Evolutionary conservation across 2,113 vertebrate genomes (phyloP).

Genomic region (Hemicordylus capensis): DNA sequence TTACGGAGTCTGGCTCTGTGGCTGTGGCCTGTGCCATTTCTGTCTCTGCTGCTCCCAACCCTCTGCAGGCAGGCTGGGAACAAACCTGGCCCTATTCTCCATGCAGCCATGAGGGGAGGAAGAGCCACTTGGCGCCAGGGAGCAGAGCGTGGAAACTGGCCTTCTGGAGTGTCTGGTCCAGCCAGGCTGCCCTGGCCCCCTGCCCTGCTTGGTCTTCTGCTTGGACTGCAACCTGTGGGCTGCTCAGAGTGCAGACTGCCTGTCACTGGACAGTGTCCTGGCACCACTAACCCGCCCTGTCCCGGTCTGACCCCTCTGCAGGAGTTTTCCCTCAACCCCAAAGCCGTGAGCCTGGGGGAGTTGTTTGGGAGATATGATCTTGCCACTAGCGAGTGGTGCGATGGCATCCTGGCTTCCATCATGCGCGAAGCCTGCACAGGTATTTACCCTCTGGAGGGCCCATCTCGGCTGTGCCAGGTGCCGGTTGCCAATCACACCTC

Average conservation of each 20-base stretch:
- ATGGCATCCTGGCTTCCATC: slow-evolving; percentile 22
- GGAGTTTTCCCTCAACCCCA: slow-evolving; percentile 88
- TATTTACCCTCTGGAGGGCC: not conserved
- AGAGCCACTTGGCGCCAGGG: too few species aligned
- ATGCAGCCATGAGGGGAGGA: not conserved
- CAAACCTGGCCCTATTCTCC: not conserved
- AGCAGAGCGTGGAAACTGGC: not conserved
- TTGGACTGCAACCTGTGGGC: too few species aligned
- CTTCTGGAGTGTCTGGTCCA: not conserved
- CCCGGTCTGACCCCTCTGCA: slow-evolving; percentile 42
- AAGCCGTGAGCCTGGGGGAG: slow-evolving; percentile 86
- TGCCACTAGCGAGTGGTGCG: not conserved
- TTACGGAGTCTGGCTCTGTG: not conserved
- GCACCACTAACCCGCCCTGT: not conserved
- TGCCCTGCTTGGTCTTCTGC: too few species aligned
- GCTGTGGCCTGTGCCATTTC: not conserved
- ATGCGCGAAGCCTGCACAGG: slow-evolving; percentile 16
- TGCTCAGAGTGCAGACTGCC: too few species aligned
- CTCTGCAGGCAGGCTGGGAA: not conserved
- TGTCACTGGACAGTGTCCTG: too few species aligned
- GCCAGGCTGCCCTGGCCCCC: not conserved
- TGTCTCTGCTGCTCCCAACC: too few species aligned
- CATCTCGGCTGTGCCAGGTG: not conserved
- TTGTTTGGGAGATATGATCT: slow-evolving; percentile 86
- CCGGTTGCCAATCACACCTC: not conserved